Percentiles rank a stretch among this genome's conserved stretches.
Evolutionary conservation across 2,888 invertebrate genomes (phyloP).

Genomic region (Willowsia nigromaculata): DNA sequence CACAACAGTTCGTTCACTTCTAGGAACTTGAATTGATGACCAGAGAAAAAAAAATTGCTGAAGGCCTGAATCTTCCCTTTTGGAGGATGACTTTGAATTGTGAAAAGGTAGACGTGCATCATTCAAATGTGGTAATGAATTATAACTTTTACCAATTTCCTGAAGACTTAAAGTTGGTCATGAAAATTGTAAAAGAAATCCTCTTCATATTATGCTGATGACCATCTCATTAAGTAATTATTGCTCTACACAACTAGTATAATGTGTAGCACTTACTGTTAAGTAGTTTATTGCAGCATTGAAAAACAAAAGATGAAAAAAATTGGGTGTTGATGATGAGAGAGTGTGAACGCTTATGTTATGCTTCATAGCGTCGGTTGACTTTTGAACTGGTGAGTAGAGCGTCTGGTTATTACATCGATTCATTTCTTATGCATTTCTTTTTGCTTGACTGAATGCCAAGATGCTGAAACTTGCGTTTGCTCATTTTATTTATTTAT

Average conservation of each 20-base stretch:
- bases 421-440: background rate
- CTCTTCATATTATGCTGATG: background rate
- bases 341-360: background rate
- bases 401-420: background rate
- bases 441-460: background rate
- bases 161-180: background rate
- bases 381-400: background rate
- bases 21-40: background rate
- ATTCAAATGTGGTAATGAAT: background rate
- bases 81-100: background rate
- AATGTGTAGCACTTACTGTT: constrained; percentile 9
- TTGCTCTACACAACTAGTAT: background rate
- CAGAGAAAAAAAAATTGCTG: background rate
- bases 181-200: background rate
- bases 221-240: constrained; percentile 38
- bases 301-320: too few species aligned
- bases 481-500: too few species aligned
- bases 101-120: too few species aligned
- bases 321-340: background rate
- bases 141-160: background rate
- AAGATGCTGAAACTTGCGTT: background rate
- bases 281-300: background rate
- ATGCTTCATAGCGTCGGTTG: background rate
- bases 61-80: background rate
- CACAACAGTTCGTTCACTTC: background rate